Evolutionary conservation across 2,113 vertebrate genomes (phyloP), one percentile per base, ranked within the genome.

Genomic region (Orycteropus afer): DNA sequence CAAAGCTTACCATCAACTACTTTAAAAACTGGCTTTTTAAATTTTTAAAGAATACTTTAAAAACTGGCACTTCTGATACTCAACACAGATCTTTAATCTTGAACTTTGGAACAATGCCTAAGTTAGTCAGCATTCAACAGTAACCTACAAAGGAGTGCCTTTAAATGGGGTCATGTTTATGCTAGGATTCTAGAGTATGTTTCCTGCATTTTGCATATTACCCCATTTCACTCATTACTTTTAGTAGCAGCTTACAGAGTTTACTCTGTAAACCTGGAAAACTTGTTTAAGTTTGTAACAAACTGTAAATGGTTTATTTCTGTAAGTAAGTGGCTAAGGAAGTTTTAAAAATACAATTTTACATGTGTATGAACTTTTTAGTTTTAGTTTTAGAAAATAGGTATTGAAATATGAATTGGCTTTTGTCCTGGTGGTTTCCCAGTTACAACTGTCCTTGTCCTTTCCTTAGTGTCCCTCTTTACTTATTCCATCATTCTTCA

Each of bases 361-460:
- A 18, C 73, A 11, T 59, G 55, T 51, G 11, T 55, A 55, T 77
- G 17, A 86, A 65, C 65, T 55, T 91, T 59, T 61, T 81, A 49
- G 49, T 83, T 83, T 86, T 37, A 88, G 42, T 89, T 42, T 93
- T 77, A 82, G 78, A 81, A 90, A 86, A 67, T 65, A 29, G 94
- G 47, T 42, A n/a, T 65, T 69, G 7, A 57, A 53, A 14, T 42
- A 45, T 71, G 63, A 69, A 42, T 45, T 82, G 55, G 51, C n/a
- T 77, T 83, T 91, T 65, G 49, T 49, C 37, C 18, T 37, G 8
- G 45, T 42, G 32, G 51, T 67, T 34, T 86, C 76, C 37, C 74
- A 55, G 10, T 25, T 88, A 9, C 14, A 76, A 47, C 63, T 61
- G 86, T 80, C 71, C 2, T 27, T 76, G 45, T 7, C 15, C 45